Conservation (phyloP, 2,797 vertebrate species). For the Telmatherina bonti region DNA sequence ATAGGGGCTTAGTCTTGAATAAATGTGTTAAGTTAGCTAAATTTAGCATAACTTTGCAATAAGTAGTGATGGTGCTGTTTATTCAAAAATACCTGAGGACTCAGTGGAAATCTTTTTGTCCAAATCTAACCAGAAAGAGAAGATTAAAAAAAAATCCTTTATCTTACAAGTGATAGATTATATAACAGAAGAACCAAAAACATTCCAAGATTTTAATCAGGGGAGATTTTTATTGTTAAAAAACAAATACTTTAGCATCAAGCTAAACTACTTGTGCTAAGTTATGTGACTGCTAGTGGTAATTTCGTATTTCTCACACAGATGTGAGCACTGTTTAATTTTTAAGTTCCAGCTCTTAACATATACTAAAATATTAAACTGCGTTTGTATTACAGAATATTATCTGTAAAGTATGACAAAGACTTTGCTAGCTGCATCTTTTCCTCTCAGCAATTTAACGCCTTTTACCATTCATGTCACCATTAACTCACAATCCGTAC, state of each 20-base stretch:
- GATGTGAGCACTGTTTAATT: neutral
- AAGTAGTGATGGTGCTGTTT: no score
- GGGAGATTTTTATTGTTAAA: no score
- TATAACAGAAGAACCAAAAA: no score
- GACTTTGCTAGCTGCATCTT: neutral
- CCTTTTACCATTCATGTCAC: conserved; percentile 29
- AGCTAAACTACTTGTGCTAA: no score
- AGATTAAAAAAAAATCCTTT: neutral
- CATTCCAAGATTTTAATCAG: no score
- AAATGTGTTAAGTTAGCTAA: neutral
- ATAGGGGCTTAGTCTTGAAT: neutral
- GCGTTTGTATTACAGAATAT: neutral
- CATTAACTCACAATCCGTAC: conserved; percentile 29
- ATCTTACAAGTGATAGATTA: no score
- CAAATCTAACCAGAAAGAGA: neutral
- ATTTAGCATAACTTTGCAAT: neutral
- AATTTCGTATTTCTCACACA: no score
- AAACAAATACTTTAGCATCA: no score
- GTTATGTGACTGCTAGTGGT: no score
- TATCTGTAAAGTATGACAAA: conserved; percentile 4
- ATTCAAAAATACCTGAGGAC: neutral
- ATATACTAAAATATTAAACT: neutral
- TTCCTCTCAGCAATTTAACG: conserved; percentile 15
- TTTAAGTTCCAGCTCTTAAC: neutral
- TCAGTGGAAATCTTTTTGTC: neutral